A percentile compares a stretch with the other conserved stretches of the same genome.
These are phyloP conservation scores for Lophochroa leadbeateri DNA, from an alignment of 2,113 vertebrate genomes.

Conservation along the genomic window DNA sequence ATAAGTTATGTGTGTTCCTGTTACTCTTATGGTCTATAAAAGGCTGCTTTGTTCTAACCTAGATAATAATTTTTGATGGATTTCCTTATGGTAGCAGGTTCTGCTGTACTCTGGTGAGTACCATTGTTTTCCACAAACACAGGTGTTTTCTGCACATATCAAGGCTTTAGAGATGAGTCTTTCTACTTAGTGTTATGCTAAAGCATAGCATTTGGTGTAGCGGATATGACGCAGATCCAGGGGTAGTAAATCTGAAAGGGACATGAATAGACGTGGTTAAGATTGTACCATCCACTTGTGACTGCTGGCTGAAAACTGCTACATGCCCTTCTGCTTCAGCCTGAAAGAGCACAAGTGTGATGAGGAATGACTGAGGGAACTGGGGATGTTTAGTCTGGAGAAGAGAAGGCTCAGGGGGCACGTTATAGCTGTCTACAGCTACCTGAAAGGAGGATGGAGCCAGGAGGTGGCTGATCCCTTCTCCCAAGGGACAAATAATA, in stretches of 20 bases:
- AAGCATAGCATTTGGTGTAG: not conserved
- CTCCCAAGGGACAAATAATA: not conserved
- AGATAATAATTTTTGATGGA: constrained; percentile 61
- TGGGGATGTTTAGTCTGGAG: not conserved
- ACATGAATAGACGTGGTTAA: not conserved
- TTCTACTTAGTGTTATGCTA: not conserved
- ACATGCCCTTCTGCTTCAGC: not conserved
- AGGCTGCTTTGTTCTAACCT: constrained; percentile 57
- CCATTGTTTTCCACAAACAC: constrained; percentile 26
- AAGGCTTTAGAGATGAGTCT: not conserved
- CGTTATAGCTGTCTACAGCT: not conserved
- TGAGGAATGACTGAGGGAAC: not conserved
- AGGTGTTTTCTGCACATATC: not conserved
- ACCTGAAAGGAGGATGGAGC: not conserved
- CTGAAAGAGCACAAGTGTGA: not conserved
- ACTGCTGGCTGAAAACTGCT: not conserved
- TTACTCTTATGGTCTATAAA: constrained; percentile 51
- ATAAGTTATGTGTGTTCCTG: constrained; percentile 68
- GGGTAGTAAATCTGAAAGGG: not conserved
- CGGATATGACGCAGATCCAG: not conserved
- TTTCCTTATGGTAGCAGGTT: constrained; percentile 30
- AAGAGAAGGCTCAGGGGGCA: not conserved
- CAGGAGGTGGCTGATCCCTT: not conserved
- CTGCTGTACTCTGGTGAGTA: not conserved
- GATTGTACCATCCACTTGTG: not conserved